These are phyloP conservation scores for Pinctada fucata DNA, from an alignment of 2,888 invertebrate genomes.

Conservation along the genomic window DNA sequence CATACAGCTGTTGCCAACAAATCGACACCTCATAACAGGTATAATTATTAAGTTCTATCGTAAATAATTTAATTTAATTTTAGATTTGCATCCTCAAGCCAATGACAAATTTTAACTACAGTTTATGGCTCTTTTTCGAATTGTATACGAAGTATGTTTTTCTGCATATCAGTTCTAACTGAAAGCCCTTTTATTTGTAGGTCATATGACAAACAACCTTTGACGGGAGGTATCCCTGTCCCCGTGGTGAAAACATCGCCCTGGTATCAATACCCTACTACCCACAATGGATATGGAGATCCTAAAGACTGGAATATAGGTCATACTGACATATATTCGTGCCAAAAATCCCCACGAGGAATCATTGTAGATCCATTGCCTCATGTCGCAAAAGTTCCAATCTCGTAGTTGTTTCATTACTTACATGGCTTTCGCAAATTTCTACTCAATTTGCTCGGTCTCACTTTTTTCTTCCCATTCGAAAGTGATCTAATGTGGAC, in stretches of 20 bases:
- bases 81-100: not conserved
- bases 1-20: conserved; percentile 62
- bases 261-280: conserved; percentile 61
- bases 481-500: no score
- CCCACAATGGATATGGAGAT: conserved; percentile 55
- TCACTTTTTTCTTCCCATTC: no score
- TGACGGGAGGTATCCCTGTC: conserved; percentile 65
- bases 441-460: no score
- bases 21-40: conserved; percentile 47
- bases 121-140: not conserved
- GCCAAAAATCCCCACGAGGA: conserved; percentile 54
- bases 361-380: conserved; percentile 51
- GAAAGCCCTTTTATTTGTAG: conserved; percentile 46
- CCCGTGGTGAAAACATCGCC: conserved; percentile 71
- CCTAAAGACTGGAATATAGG: conserved; percentile 60
- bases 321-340: conserved; percentile 61
- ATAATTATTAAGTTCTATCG: conserved; percentile 38
- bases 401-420: conserved; percentile 39
- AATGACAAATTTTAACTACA: not conserved
- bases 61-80: not conserved
- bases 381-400: conserved; percentile 58
- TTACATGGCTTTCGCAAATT: not conserved
- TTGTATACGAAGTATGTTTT: no score
- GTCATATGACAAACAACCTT: conserved; percentile 68
- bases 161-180: not conserved